phyloP scores from a whole-genome alignment of 2,888 invertebrate species.

The Chironomus tentans region DNA sequence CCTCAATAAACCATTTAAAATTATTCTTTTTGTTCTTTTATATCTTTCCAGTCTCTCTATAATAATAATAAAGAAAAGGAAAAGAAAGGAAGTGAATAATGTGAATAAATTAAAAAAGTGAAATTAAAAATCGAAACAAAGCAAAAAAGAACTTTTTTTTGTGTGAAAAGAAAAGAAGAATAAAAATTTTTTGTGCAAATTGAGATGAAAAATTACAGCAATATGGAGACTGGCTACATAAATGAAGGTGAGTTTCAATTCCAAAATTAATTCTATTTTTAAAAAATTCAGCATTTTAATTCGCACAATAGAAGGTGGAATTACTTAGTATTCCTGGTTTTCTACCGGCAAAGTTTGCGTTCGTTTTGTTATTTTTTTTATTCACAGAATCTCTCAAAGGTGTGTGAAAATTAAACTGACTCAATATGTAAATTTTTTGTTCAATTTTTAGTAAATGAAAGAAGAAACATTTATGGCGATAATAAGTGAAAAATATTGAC shows the following conservation, averaged over 20 bases:
- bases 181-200: not conserved
- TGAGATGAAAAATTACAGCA: conserved; percentile 19
- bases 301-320: not conserved
- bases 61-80: no score
- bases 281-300: not conserved
- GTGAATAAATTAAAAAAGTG: not conserved
- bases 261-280: conserved; percentile 11
- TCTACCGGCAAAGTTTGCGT: not conserved
- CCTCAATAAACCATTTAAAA: no score
- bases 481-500: not conserved
- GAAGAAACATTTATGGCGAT: not conserved
- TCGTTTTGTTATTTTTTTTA: not conserved
- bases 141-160: not conserved
- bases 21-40: no score
- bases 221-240: conserved; percentile 26
- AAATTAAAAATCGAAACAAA: not conserved
- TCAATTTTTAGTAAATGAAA: not conserved
- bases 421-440: not conserved
- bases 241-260: conserved; percentile 25
- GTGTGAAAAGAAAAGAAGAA: not conserved
- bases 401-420: not conserved
- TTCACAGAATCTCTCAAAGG: not conserved
- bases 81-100: not conserved
- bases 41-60: no score
- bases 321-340: not conserved